These are phyloP conservation scores for Hyla sarda DNA, from an alignment of 2,113 vertebrate species.

Conservation along the genomic window DNA sequence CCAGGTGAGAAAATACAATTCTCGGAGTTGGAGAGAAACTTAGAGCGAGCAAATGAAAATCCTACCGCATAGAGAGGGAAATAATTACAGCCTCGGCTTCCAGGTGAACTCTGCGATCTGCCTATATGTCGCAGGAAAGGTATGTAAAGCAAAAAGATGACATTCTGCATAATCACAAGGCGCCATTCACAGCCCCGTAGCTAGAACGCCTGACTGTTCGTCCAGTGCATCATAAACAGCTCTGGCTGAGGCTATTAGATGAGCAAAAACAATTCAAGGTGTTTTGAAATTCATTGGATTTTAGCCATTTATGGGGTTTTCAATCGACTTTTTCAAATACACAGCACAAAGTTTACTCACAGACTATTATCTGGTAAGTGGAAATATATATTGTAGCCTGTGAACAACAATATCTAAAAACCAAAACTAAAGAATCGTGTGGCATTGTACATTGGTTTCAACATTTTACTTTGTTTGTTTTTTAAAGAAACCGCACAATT, in stretches of 20 bases:
- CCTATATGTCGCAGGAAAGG: not conserved
- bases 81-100: slow-evolving; percentile 16
- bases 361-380: not conserved
- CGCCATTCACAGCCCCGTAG: slow-evolving; percentile 5
- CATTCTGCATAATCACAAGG: slow-evolving; percentile 35
- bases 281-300: slow-evolving; percentile 30
- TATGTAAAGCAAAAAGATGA: not conserved
- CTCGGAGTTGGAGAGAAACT: slow-evolving; percentile 14
- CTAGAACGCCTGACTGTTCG: not conserved
- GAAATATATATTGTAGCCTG: not conserved
- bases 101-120: slow-evolving; percentile 1
- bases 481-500: too few species aligned
- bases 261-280: slow-evolving; percentile 14
- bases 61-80: slow-evolving; percentile 30
- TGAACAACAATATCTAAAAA: not conserved
- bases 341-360: not conserved
- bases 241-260: not conserved
- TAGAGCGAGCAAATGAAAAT: slow-evolving; percentile 46
- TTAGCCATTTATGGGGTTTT: not conserved
- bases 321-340: not conserved
- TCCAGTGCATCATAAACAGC: slow-evolving; percentile 3
- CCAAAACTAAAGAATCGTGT: not conserved
- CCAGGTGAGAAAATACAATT: slow-evolving; percentile 25
- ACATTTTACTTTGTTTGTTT: too few species aligned
- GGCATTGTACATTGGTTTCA: too few species aligned